Conservation (phyloP, 2,113 vertebrate species). For the Prietella phreatophila region DNA sequence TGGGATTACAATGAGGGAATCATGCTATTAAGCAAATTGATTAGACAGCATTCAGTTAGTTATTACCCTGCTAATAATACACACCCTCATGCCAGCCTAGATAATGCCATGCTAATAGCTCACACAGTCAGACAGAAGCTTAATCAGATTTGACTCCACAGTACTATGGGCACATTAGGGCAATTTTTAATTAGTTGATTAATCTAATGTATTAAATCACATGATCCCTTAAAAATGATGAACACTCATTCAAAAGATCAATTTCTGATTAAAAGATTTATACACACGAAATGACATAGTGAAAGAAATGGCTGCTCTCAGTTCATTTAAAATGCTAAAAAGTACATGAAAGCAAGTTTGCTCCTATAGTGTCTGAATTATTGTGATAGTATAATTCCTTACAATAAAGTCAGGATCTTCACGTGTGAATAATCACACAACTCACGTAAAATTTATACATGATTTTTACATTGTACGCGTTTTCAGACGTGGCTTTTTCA, state of each 20-base stretch:
- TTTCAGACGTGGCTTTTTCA: background rate
- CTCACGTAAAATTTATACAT: background rate
- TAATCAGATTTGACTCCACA: conserved; percentile 16
- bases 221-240: too few species aligned
- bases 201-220: background rate
- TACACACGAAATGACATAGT: background rate
- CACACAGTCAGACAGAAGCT: conserved; percentile 13
- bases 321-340: background rate
- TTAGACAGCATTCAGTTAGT: conserved; percentile 29
- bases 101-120: conserved; percentile 10
- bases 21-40: conserved; percentile 38
- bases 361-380: background rate
- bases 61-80: conserved; percentile 22
- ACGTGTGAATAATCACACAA: background rate
- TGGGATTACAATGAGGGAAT: conserved; percentile 33
- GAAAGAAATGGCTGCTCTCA: background rate
- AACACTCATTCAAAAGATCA: too few species aligned
- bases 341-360: background rate
- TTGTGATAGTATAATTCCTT: background rate
- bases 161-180: background rate
- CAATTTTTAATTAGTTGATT: background rate
- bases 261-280: background rate
- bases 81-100: background rate
- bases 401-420: background rate
- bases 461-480: background rate